Evolutionary conservation across 2,888 invertebrate species (phyloP), one percentile per base, ranked within the genome.

Genomic region (Clitarchus hookeri): DNA sequence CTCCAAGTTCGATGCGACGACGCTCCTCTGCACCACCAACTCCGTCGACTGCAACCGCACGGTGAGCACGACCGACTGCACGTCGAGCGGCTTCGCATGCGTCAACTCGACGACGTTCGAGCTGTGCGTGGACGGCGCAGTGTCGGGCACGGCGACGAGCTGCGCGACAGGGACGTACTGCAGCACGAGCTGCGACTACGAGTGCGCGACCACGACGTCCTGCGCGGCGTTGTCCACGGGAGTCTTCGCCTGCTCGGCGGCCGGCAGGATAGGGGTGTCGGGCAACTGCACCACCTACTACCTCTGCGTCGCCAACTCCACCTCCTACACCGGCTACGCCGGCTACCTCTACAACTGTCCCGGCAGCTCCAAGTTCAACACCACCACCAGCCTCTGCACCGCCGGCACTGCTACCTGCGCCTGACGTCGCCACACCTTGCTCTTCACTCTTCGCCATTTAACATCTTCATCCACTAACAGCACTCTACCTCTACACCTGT

Each of bases 281-380:
- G 79, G 79, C 23, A 79, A 25, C 79, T 79, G 79, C 79, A n/a
- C 25, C 79, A 3, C 25, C 25, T 79, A 79, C 79, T 79, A 79
- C 79, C 79, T 79, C 16, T 79, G 79, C 79, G 79, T 79, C 26
- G 79, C 79, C 79, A 79, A 79, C 79, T 12, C 26, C 79, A 79
- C 79, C 0, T 79, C 79, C n/a, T 79, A 26, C 79, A 79, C 27
- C 25, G 26, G 27, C 26, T 25, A 26, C 26, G n/a, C 13, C 26
- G 26, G 27, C 13, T 25, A 26, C 27, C 79, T 79, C 79, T 79
- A 79, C n/a, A 79, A 13, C 26, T 79, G 79, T n/a, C 79, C 79
- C 26, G 79, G 79, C 23, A 79, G 25, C 27, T 79, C 79, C n/a
- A 27, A 13, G n/a, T 79, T 79, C n/a, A 79, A 79, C 79, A 79